phyloP scores from a whole-genome alignment of 2,113 vertebrate species.

The Orientallactaga bullata region DNA sequence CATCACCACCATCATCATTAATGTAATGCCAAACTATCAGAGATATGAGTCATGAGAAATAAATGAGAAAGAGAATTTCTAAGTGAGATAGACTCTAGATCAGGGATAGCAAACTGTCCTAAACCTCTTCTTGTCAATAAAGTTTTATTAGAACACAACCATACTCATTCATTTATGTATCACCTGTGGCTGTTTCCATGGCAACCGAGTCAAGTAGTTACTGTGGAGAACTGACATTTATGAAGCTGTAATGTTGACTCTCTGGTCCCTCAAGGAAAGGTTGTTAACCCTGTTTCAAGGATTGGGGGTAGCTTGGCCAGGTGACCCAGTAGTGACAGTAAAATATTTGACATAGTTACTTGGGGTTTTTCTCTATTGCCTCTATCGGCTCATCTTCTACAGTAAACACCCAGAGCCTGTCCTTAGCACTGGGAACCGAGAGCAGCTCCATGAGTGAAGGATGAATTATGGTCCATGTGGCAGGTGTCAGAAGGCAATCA shows the following conservation, averaged over 20 bases:
- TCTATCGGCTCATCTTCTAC: background rate
- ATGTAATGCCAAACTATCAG: too few species aligned
- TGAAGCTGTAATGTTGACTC: too few species aligned
- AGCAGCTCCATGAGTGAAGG: too few species aligned
- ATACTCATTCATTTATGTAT: accelerated
- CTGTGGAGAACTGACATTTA: too few species aligned
- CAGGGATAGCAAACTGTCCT: accelerated
- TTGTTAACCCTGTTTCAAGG: background rate
- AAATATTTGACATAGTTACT: background rate
- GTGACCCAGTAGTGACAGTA: background rate
- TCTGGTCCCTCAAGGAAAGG: background rate
- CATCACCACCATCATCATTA: too few species aligned
- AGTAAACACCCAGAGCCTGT: background rate
- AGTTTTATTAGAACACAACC: background rate
- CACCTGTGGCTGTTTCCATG: background rate
- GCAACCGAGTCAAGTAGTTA: background rate
- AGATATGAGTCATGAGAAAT: too few species aligned
- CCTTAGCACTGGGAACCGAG: background rate
- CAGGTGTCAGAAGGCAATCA: accelerated
- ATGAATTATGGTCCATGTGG: background rate
- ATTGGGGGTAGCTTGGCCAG: background rate
- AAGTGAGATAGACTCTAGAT: background rate
- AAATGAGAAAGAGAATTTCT: too few species aligned
- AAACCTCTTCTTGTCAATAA: background rate
- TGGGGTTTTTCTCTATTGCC: background rate